Evolutionary conservation across 2,888 invertebrate species (phyloP), one percentile per base, ranked within the genome.

Genomic region (Thumatha senex): DNA sequence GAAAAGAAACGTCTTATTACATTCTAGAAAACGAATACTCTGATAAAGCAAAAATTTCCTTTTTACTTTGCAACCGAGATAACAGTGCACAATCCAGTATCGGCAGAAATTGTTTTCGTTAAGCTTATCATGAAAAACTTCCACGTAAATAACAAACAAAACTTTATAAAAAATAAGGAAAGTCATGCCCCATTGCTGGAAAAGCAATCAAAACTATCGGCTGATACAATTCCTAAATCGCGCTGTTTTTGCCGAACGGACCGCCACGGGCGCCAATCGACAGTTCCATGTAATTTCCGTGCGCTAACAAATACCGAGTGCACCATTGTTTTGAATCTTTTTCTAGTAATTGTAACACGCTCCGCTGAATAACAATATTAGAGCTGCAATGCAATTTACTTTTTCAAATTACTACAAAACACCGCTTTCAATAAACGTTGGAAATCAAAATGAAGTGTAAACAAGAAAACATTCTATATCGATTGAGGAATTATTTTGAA

Each of bases 131-230:
- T 24, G 18, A 24, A 24, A 24, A 24, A 24, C 18, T 24, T 24
- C 18, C 18, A 24, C 18, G 18, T 24, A 24, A 45, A 44, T 42
- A 52, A 42, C 48, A 48, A 61, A 62, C 61, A 57, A 66, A 56
- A 56, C 18, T 15, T 62, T 62, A 58, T 57, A 62, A 61, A 61
- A 64, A 61, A 60, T 55, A 59, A 72, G 64, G 47, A 63, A 60
- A 62, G 54, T 60, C 64, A 47, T 62, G 63, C 9, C 2, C 72
- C 72, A 78, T 80, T 78, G 78, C 74, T 64, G 54, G 67, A 63
- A 77, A 81, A 86, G 78, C 84, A 84, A 87, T 87, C 83, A 83
- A 79, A 86, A 84, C 78, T 82, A 83, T 80, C 71, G 72, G 78
- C 74, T 72, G 77, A 78, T 80, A 74, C 77, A 74, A 81, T 84